Base-by-base conservation (phyloP, 2,888 invertebrate genomes). In the Caenorhabditis japonica region DNA sequence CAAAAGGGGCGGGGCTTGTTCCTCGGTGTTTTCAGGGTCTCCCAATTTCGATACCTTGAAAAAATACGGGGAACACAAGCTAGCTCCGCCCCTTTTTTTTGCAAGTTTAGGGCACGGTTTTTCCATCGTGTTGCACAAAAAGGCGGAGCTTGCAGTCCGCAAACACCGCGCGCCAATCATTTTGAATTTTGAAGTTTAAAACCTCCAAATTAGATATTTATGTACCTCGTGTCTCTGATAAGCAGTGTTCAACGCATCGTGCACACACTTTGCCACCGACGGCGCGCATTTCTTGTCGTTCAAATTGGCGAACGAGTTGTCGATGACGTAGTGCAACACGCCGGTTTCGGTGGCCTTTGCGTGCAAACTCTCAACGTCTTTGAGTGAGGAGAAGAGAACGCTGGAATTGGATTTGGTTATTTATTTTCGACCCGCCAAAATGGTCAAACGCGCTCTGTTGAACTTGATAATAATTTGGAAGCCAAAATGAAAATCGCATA, bases 371-470 rank as follows among this genome's bases (percentile, higher is more conserved):
- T 81, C 80, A n/a, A 81, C 66, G 36, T 81, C 80, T 44, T 75
- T 75, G 15, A 81, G 71, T 0, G 81, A 80, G 13, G 81, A 81
- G 76, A 76, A 78, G 5, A 81, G 75, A 1, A 76, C 81, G 27
- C 81, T 81, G 72, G 43, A 79, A 62, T n/a, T 13, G 5, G 43
- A 12, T 21, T 30, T 33, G 15, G 2, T 27, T 17, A 19, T 17
- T 47, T 33, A 10, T 39, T 39, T 27, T 33, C 12, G 13, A 43
- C n/a, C n/a, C n/a, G n/a, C n/a, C n/a, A n/a, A n/a, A n/a, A n/a
- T n/a, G n/a, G n/a, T n/a, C n/a, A n/a, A n/a, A n/a, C n/a, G n/a
- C n/a, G n/a, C n/a, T n/a, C n/a, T n/a, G n/a, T n/a, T n/a, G n/a
- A n/a, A n/a, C n/a, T n/a, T n/a, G n/a, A n/a, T n/a, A n/a, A n/a